Evolutionary conservation across 2,888 invertebrate genomes (phyloP).

Genomic region (Drosophila tanythrix): DNA sequence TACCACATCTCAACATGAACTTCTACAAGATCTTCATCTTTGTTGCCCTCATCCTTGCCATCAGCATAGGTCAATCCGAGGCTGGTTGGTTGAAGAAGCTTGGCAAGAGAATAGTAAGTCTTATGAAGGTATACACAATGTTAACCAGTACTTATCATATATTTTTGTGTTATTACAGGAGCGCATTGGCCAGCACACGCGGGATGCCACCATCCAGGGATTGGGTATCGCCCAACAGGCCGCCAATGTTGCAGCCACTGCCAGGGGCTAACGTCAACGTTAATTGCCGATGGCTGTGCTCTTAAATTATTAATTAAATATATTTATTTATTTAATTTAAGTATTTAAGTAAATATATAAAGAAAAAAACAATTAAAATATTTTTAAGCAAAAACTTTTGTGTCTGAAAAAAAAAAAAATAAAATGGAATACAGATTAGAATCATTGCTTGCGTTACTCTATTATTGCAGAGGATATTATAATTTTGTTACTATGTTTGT

Average conservation of each 20-base stretch:
- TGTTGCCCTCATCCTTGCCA: constrained; percentile 68
- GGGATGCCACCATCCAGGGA: constrained; percentile 78
- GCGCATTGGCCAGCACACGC: constrained; percentile 75
- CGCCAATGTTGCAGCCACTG: constrained; percentile 78
- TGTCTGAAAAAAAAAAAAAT: too few species aligned
- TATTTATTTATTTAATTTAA: constrained; percentile 19
- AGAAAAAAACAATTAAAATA: not conserved
- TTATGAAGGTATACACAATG: fast-evolving
- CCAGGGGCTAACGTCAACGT: constrained; percentile 42
- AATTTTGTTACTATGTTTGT: too few species aligned
- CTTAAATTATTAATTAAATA: not conserved
- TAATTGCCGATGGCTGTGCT: fast-evolving
- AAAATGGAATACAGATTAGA: too few species aligned
- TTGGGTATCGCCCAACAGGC: constrained; percentile 76
- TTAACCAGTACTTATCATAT: not conserved
- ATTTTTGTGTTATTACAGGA: constrained; percentile 52
- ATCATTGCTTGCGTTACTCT: too few species aligned
- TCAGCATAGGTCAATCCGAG: constrained; percentile 72
- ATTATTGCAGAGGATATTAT: too few species aligned
- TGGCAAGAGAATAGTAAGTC: constrained; percentile 79
- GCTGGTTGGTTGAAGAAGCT: constrained; percentile 76
- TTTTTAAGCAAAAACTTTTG: too few species aligned
- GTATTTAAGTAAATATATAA: too few species aligned
- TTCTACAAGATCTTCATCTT: constrained; percentile 70
- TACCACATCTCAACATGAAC: constrained; percentile 53